A percentile compares a stretch with the other conserved stretches of the same genome.
Evolutionary conservation across 1,140 invertebrate genomes (phyloP).

Genomic region (Ceratoteleas bidentatus): DNA sequence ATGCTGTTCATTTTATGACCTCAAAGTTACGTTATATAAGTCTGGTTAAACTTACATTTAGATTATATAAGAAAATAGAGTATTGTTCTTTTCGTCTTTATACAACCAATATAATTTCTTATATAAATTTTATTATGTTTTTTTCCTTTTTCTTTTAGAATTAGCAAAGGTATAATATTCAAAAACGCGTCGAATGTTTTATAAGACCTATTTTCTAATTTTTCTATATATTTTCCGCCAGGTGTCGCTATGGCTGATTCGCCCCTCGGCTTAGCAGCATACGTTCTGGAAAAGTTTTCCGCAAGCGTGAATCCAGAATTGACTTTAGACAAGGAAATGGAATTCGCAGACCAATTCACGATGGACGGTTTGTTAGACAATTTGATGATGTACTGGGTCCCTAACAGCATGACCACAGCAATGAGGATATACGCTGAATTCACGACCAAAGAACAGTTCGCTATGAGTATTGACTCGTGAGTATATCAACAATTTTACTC

Average conservation of each 20-base stretch:
- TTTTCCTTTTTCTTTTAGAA: too few relatives aligned
- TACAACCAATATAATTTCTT: too few relatives aligned
- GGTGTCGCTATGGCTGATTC: conserved; percentile 83
- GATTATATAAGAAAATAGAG: too few relatives aligned
- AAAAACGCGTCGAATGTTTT: too few relatives aligned
- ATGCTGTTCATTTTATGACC: too few relatives aligned
- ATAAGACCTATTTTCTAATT: too few relatives aligned
- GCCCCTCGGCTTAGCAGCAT: conserved; percentile 86
- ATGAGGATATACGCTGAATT: conserved; percentile 86
- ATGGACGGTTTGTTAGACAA: conserved; percentile 87
- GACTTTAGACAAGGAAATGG: conserved; percentile 82
- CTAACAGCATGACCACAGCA: conserved; percentile 85
- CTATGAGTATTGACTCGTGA: conserved; percentile 77
- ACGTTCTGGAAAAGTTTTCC: conserved; percentile 89
- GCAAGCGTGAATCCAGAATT: conserved; percentile 83
- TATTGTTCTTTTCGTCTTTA: too few relatives aligned
- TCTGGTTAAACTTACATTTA: too few relatives aligned
- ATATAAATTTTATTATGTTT: too few relatives aligned
- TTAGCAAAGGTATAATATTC: too few relatives aligned
- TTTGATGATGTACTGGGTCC: conserved; percentile 89
- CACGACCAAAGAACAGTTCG: conserved; percentile 72
- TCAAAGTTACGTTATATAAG: too few relatives aligned
- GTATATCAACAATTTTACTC: conserved; percentile 32
- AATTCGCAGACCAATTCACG: conserved; percentile 83
- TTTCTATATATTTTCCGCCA: conserved; percentile 70